Base-by-base conservation (phyloP, 2,797 vertebrate genomes). In the Pseudochromis fuscus region DNA sequence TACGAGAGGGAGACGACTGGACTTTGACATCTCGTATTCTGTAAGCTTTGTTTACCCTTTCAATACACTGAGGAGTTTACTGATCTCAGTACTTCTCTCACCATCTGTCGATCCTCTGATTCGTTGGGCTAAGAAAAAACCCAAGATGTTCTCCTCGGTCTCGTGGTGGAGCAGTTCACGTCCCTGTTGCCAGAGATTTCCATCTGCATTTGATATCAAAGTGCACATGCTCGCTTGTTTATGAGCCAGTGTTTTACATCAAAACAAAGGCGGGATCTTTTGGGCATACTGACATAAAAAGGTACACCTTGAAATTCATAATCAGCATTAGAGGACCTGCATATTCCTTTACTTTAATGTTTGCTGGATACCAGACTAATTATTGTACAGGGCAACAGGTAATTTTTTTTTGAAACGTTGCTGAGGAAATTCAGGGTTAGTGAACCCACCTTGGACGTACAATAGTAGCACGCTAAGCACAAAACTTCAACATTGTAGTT, bases 161-260 rank as follows among this genome's bases (percentile, higher is more conserved):
- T 82, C 77, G 7, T 35, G 61, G 35, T 19, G 79, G 49, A 59
- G 70, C 42, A 10, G 68, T 79, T 78, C 66, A 56, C 5, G 62
- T 87, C 83, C 82, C 83, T 2, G 52, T 25, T 74, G 78, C 51
- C 48, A n/a, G 48, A 81, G 63, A 85, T 66, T 81, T 69, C 31
- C 55, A 86, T 84, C 83, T 83, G 72, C 77, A 75, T 77, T 71
- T 76, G 27, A 79, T 85, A 86, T 92, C 75, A 88, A 85, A 88
- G 75, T 60, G 56, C 35, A 74, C 67, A 85, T 84, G 40, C 25
- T 70, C 18, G 27, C 45, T 85, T 75, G 71, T 87, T 85, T 78
- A 70, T 64, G 72, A 86, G 63, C 52, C 35, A 10, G 30, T 72
- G 44, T 67, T 79, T 64, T 48, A 60, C 67, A 81, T 68, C 71